phyloP scores from a whole-genome alignment of 2,888 invertebrate genomes.

The Alviniconcha strummeri region DNA sequence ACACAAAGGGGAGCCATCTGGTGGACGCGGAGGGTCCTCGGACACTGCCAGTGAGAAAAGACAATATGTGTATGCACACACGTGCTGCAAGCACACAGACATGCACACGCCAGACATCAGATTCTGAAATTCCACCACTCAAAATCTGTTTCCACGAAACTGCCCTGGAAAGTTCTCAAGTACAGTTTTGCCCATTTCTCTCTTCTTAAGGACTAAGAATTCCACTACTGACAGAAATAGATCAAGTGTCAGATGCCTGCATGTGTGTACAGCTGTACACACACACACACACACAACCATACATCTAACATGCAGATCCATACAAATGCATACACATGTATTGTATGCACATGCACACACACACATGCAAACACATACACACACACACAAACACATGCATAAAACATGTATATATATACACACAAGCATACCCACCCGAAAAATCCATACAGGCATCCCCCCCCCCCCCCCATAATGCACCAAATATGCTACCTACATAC shows the following conservation, averaged over 20 bases:
- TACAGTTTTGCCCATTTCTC: too few relatives aligned
- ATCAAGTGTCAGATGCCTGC: too few relatives aligned
- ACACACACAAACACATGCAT: neutral
- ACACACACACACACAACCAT: neutral
- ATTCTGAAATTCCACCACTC: neutral
- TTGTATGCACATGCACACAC: too few relatives aligned
- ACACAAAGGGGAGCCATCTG: constrained; percentile 63
- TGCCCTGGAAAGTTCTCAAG: too few relatives aligned
- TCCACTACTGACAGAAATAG: too few relatives aligned
- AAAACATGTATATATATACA: too few relatives aligned
- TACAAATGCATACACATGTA: neutral
- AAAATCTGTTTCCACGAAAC: neutral
- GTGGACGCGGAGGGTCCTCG: constrained; percentile 83
- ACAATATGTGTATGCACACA: neutral
- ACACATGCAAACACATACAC: neutral
- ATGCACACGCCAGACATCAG: neutral
- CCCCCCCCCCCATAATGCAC: too few relatives aligned
- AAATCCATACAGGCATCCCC: too few relatives aligned
- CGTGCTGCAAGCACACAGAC: neutral
- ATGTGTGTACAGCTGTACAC: neutral
- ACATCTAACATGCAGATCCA: neutral
- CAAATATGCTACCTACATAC: too few relatives aligned
- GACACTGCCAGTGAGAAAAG: constrained; percentile 49
- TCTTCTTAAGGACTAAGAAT: neutral
- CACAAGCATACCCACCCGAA: too few relatives aligned